These are phyloP conservation scores for Camponotus floridanus DNA, from an alignment of 1,140 invertebrate species.

Conservation along the genomic window DNA sequence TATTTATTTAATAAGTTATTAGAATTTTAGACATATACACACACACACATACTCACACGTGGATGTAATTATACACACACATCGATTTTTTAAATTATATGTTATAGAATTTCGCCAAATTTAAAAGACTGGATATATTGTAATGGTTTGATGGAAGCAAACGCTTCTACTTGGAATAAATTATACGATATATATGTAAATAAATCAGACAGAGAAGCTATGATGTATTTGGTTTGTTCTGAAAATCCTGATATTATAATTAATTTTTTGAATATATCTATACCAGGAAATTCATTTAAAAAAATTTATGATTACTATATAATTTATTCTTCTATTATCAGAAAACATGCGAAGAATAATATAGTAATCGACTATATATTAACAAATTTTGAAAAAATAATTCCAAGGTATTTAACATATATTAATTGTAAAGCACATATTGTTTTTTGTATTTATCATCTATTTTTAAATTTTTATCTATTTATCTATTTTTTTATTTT, in stretches of 20 bases:
- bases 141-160: slow-evolving; percentile 34
- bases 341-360: neutral
- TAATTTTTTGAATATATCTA: slow-evolving; percentile 57
- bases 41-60: no score
- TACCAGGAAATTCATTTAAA: neutral
- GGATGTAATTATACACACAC: no score
- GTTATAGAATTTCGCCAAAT: slow-evolving; percentile 17
- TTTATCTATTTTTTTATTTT: neutral
- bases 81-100: no score
- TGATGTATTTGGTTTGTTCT: slow-evolving; percentile 51
- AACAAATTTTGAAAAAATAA: slow-evolving; percentile 12
- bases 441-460: neutral
- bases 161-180: slow-evolving; percentile 30
- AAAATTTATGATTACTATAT: neutral
- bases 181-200: neutral
- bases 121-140: neutral
- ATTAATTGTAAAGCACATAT: neutral
- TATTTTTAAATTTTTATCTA: no score
- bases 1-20: neutral
- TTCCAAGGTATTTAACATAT: neutral
- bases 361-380: slow-evolving; percentile 11
- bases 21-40: no score
- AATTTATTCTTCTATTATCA: neutral
- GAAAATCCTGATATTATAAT: slow-evolving; percentile 68
- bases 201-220: neutral